Base-by-base conservation (phyloP, 2,113 vertebrate genomes). In the Pomatorhinus ruficollis region DNA sequence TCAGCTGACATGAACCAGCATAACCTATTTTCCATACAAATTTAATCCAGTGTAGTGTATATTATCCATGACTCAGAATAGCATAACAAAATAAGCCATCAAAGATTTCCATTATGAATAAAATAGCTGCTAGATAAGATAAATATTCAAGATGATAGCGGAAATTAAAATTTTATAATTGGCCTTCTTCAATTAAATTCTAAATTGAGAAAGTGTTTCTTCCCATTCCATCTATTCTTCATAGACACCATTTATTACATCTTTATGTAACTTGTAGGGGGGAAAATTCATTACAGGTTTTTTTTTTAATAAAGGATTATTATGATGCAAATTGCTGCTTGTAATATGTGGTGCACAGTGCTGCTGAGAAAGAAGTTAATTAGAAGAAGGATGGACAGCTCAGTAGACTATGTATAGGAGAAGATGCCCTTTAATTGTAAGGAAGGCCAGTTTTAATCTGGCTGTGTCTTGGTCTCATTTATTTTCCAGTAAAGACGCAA, bases 161-260 rank as follows among this genome's bases (percentile, higher is more conserved):
- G 94, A 96, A 96, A 96, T 96, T 92, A 95, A 91, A 95, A 77
- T 95, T 92, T 84, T 91, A 84, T 96, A 96, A 95, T 96, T 90
- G 71, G 54, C 50, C 24, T 79, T 65, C 86, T 93, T 63, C 83
- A 90, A 94, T 94, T 95, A 95, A 92, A 94, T 92, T 95, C 84
- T 90, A 71, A 93, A 80, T 83, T 60, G 72, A 86, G 81, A 61
- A 76, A 65, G 23, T 30, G 13, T 68, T 95, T 85, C 64, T 93
- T 89, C 81, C 57, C 35, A 27, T 86, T 96, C 40, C 39, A 75
- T 93, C 75, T 85, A 59, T 83, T 87, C 74, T 88, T 93, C 42
- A 30, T 44, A 82, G 84, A 85, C 22, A 69, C 44, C 13, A 64
- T 95, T 95, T 90, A n/a, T 93, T 93, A 87, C 20, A 25, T 80